Base-by-base conservation (phyloP, 1,140 invertebrate species). In the Drosophila yakuba region DNA sequence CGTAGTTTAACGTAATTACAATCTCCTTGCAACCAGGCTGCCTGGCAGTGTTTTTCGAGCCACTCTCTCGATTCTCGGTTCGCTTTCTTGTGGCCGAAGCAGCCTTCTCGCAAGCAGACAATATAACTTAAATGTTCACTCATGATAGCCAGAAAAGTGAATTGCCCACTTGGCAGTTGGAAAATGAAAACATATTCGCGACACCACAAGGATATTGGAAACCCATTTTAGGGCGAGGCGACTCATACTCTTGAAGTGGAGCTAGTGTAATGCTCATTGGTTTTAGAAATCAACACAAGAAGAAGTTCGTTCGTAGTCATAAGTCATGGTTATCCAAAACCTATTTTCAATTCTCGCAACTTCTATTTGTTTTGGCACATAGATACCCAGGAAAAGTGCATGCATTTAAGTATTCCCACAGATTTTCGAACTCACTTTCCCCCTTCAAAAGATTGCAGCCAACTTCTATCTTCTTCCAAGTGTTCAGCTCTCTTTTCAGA, bases 111-210 rank as follows among this genome's bases (percentile, higher is more conserved):
- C 28, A 17, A 35, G 41, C 48, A 48, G 47, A 80, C 25, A 82
- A 71, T 72, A 80, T 85, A 85, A 80, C 57, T 84, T 68, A 67
- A 66, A 81, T 66, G 56, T 86, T 39, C 77, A 85, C 67, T 80
- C 77, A 67, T 80, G 82, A 82, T 82, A 83, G 74, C 79, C 62
- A 69, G 74, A 83, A 82, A 82, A 82, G 80, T 82, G 80, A 83
- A 82, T 82, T 39, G 63, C 36, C 63, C 17, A 66, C 63, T 66
- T 66, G 44, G 23, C 67, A 63, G 61, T 56, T 44, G 44, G 32
- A 56, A 78, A 38, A 64, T 32, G 60, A 57, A 74, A 63, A 80
- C 56, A 44, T 36, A 54, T 20, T 20, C 20, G n/a, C 38, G 48
- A 57, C 25, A 20, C 39, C 52, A 64, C 41, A 66, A 52, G 67